Evolutionary conservation across 1,140 invertebrate genomes (phyloP).

Genomic region (Caenorhabditis inopinata): DNA sequence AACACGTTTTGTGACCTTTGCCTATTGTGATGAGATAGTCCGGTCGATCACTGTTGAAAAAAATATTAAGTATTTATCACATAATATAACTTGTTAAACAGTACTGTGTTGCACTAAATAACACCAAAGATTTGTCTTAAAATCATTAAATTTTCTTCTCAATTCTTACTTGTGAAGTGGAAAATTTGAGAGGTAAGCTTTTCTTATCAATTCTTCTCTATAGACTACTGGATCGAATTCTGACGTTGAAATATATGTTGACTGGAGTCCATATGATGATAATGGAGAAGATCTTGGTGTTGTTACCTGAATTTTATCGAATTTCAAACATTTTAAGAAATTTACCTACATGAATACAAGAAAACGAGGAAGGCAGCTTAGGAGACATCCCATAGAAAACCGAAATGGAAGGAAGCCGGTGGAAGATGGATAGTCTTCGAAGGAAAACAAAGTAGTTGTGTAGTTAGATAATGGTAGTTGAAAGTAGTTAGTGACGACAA

Average conservation of each 20-base stretch:
- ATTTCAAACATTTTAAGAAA: background rate
- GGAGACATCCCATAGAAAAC: background rate
- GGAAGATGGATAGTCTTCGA: background rate
- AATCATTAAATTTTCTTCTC: background rate
- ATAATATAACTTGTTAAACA: too few relatives aligned
- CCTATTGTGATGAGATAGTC: conserved; percentile 10
- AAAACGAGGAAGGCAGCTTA: background rate
- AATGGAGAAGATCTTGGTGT: background rate
- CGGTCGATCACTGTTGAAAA: background rate
- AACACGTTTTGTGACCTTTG: conserved; percentile 19
- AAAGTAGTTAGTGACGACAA: background rate
- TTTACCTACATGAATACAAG: background rate
- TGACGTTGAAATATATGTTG: background rate
- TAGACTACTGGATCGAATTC: background rate
- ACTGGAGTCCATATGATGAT: background rate
- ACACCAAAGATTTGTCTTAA: too few relatives aligned
- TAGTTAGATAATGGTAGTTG: background rate
- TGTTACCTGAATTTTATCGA: background rate
- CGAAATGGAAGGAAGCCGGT: too few relatives aligned
- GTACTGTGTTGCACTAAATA: too few relatives aligned
- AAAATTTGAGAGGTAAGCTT: conserved; percentile 8
- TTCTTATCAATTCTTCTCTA: conserved; percentile 11
- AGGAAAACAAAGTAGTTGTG: background rate
- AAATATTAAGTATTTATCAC: too few relatives aligned
- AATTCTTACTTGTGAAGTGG: background rate